Base-by-base conservation (phyloP, 2,797 vertebrate species). In the Phrynocephalus vlangalii region DNA sequence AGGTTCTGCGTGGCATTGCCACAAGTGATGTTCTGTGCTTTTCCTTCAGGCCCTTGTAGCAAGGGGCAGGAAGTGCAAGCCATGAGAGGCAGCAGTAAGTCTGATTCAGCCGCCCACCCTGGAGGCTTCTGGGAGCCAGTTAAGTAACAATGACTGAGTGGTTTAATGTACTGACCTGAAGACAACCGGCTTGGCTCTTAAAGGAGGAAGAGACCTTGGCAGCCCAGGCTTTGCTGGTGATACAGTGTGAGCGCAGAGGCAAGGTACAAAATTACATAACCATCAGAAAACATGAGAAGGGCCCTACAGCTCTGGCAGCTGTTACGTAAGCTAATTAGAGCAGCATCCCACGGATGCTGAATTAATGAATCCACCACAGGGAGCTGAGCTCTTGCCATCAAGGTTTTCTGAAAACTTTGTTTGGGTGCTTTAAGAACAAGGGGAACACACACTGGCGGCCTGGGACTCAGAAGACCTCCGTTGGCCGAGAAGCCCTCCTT, bases 371-470 rank as follows among this genome's bases (percentile, higher is more conserved):
- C 52, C 38, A 18, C 20, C 5, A 13, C 26, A 68, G 68, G 68
- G 52, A 84, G 82, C 63, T 2, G 5, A 72, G 76, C 79, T 63
- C 52, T 83, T 86, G 76, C 77, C 72, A 26, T 11, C 0, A 44
- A 71, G 80, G 84, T 56, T 0, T 79, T 94, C 15, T 88, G 90
- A 93, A 94, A 91, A 24, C 68, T 86, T 90, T 84, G 0, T 68
- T 44, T 76, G 71, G 67, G 70, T 88, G 56, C 26, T 72, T 67
- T 66, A 50, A 79, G 52, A 24, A 28, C n/a, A 68, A 68, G 60
- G 79, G 71, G 11, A 52, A 56, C 13, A 13, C 13, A 13, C 52
- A 56, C 9, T 10, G 52, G 52, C 8, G 52, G 52, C 52, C 52
- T 56, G 15, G 52, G 52, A 56, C 9, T 56, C 52, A 10, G 52